Base-by-base conservation (phyloP, 2,888 invertebrate species). In the Troides aeacus region DNA sequence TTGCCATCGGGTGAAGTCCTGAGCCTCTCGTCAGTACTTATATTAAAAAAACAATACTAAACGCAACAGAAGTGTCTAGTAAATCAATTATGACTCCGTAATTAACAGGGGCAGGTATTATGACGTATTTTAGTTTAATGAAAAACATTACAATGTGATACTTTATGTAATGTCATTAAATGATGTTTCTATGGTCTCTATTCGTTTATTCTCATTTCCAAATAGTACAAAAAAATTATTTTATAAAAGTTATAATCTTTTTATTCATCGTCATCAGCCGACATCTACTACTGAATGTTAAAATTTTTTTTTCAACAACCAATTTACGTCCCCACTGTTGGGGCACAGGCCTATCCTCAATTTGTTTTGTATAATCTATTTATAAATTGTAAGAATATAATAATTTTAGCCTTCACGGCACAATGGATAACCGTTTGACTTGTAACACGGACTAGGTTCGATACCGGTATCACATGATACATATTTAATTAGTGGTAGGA, bases 121-220 rank as follows among this genome's bases (percentile, higher is more conserved):
- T 30, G 57, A 62, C 36, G 18, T 62, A 57, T 69, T 69, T 61
- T 69, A 63, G 59, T 59, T 53, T 65, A 66, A 62, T 70, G 58
- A 50, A n/a, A 50, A 63, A 24, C 39, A 58, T 39, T 65, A 21
- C 42, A 64, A 65, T 67, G 67, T 70, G 67, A 67, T 70, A 66
- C 63, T 50, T 56, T 69, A 64, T 60, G 24, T 50, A 60, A 36
- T 56, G 60, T 70, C 57, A 70, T 70, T 64, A 70, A 70, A 70
- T 67, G 46, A 70, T 64, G 46, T 64, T 36, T 10, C 24, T 50
- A 62, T 50, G 39, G 62, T 66, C 46, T 50, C 21, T 21, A 21
- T 21, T 21, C 23, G 56, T 42, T 59, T 62, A 39, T 59, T 53
- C 59, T 70, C 24, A 63, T 66, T 70, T 60, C 50, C 30, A 59